A percentile compares a stretch with the other conserved stretches of the same genome.
Conservation (phyloP, 30 jellyfish, hydroid and myxozoan species). For the Chironex yamaguchii region DNA sequence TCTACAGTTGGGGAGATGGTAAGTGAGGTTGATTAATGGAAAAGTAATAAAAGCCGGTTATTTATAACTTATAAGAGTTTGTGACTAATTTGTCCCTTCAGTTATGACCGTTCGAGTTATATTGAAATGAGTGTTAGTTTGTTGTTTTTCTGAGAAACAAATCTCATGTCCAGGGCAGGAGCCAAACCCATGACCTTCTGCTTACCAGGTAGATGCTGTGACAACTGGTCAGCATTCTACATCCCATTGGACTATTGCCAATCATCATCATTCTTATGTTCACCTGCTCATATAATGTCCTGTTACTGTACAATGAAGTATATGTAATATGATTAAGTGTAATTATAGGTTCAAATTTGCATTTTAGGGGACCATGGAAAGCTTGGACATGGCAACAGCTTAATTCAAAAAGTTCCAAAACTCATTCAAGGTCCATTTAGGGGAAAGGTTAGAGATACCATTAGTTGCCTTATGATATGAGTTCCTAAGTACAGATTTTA, state of each 20-base stretch:
- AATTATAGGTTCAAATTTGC: neutral
- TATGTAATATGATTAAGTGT: neutral
- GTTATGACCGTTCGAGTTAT: no score
- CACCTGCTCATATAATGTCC: neutral
- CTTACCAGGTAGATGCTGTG: neutral
- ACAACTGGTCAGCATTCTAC: neutral
- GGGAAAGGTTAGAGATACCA: no score
- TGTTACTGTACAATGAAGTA: no score
- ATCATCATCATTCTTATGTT: neutral
- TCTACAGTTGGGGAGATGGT: slow-evolving; percentile 99
- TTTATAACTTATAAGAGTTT: no score
- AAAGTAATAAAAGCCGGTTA: no score
- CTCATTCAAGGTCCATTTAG: slow-evolving; percentile 78
- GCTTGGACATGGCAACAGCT: slow-evolving; percentile 94
- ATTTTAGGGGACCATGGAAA: slow-evolving; percentile 94
- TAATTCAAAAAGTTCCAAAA: slow-evolving; percentile 92
- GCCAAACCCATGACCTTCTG: neutral
- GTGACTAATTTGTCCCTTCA: no score
- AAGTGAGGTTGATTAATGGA: no score
- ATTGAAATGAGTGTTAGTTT: no score
- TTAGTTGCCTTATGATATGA: no score
- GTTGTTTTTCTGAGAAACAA: no score
- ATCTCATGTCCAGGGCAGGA: no score
- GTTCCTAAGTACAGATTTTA: no score
- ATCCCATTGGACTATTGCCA: neutral